Percentiles rank a stretch among this genome's conserved stretches.
These are phyloP conservation scores for Spongilla lacustris DNA, from an alignment of 37 sponge, comb jelly and placozoan species.

Conservation along the genomic window DNA sequence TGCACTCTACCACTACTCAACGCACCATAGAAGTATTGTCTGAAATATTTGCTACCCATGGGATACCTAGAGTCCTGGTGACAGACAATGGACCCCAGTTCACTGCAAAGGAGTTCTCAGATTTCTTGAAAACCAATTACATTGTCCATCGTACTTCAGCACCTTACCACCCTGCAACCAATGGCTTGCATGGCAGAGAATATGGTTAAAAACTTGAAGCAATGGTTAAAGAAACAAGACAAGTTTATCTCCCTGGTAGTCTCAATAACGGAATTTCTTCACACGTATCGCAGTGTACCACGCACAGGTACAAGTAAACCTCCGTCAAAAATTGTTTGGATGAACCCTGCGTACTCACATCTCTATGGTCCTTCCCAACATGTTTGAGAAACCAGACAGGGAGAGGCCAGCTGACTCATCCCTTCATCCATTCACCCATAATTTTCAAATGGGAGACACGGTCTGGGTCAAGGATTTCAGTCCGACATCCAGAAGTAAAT, in stretches of 20 bases:
- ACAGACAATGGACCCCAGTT: conserved; percentile 46
- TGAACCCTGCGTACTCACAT: background rate
- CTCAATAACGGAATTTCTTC: background rate
- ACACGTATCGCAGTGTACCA: background rate
- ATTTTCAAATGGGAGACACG: background rate
- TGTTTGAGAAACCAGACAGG: background rate
- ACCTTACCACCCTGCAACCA: conserved; percentile 7
- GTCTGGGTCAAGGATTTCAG: conserved; percentile 9
- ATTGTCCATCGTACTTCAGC: background rate
- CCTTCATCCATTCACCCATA: background rate
- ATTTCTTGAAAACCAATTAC: background rate
- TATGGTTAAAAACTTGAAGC: background rate
- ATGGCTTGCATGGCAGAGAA: too few species aligned
- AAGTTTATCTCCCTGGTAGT: background rate
- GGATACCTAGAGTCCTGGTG: conserved; percentile 14
- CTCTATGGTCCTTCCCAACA: background rate
- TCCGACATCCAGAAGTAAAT: background rate
- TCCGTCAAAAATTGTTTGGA: background rate
- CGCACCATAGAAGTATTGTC: background rate
- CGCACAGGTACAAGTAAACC: background rate
- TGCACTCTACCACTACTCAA: conserved; percentile 15
- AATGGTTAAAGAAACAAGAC: background rate
- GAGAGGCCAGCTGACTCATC: background rate
- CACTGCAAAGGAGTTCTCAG: conserved; percentile 12
- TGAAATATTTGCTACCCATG: background rate